These are phyloP conservation scores for Epizoanthus scotinus DNA, from an alignment of 92 coral and sea anemone genomes.

Conservation along the genomic window DNA sequence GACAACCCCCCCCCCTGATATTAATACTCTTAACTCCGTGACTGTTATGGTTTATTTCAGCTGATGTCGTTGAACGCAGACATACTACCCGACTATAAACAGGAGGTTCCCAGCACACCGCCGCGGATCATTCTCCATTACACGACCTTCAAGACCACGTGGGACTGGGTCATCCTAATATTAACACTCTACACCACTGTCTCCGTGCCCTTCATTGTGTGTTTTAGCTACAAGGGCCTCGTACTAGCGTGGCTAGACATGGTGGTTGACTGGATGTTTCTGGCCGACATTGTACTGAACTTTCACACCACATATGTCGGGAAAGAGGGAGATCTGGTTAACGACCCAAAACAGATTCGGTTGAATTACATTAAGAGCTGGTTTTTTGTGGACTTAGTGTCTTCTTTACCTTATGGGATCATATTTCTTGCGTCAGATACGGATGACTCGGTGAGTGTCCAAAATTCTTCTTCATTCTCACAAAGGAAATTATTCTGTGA, in stretches of 20 bases:
- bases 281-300: slow-evolving; percentile 89
- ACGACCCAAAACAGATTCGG: slow-evolving; percentile 76
- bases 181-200: slow-evolving; percentile 93
- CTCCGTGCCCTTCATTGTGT: slow-evolving; percentile 93
- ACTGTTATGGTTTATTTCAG: slow-evolving; percentile 47
- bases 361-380: slow-evolving; percentile 80
- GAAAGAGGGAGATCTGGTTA: slow-evolving; percentile 85
- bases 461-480: too few relatives aligned
- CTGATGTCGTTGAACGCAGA: slow-evolving; percentile 88
- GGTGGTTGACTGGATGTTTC: slow-evolving; percentile 88
- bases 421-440: slow-evolving; percentile 53
- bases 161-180: slow-evolving; percentile 95
- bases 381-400: slow-evolving; percentile 92
- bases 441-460: slow-evolving; percentile 68
- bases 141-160: slow-evolving; percentile 77
- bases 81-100: slow-evolving; percentile 89
- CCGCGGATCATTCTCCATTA: slow-evolving; percentile 86
- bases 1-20: too few relatives aligned
- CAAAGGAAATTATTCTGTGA: background rate
- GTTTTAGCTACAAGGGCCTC: slow-evolving; percentile 61
- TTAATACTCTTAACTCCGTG: too few relatives aligned
- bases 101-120: slow-evolving; percentile 92
- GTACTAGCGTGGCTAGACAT: slow-evolving; percentile 70
- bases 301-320: slow-evolving; percentile 93
- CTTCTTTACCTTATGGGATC: slow-evolving; percentile 93